Evolutionary conservation across 2,113 vertebrate species (phyloP).

Genomic region (Hydrolagus affinis): DNA sequence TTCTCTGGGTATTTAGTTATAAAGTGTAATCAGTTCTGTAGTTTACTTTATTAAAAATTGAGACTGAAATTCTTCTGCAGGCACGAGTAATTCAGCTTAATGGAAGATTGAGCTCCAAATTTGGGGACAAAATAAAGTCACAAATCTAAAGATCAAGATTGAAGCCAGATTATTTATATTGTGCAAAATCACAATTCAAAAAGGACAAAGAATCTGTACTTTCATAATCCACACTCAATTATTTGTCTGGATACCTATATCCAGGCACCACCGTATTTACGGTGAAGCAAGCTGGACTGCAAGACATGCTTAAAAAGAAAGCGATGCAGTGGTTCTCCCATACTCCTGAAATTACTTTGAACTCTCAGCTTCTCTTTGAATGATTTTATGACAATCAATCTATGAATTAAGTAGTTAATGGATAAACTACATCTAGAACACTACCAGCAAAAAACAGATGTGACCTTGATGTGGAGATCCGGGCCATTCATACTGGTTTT

Average conservation of each 20-base stretch:
- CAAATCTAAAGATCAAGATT: too few species aligned
- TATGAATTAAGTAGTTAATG: conserved; percentile 9
- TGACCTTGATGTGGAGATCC: conserved; percentile 9
- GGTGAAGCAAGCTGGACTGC: not conserved
- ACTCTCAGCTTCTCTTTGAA: conserved; percentile 15
- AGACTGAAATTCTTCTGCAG: too few species aligned
- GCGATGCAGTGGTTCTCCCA: not conserved
- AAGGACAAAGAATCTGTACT: too few species aligned
- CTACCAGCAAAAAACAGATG: not conserved
- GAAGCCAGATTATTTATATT: too few species aligned
- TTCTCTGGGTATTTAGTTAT: too few species aligned
- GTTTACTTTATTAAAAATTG: too few species aligned
- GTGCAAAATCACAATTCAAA: too few species aligned
- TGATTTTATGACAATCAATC: conserved; percentile 23
- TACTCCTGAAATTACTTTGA: conserved; percentile 21
- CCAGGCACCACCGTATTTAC: not conserved
- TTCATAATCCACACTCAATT: not conserved
- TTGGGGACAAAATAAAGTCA: too few species aligned
- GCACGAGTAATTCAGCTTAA: too few species aligned
- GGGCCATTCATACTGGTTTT: not conserved
- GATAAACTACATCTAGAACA: conserved; percentile 19
- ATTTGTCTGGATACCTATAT: not conserved
- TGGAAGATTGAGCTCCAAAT: too few species aligned
- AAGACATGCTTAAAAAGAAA: not conserved
- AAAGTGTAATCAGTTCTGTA: too few species aligned